A percentile compares a stretch with the other conserved stretches of the same genome.
Evolutionary conservation across 2,113 vertebrate species (phyloP).

Genomic region (Harpagus bidentatus): DNA sequence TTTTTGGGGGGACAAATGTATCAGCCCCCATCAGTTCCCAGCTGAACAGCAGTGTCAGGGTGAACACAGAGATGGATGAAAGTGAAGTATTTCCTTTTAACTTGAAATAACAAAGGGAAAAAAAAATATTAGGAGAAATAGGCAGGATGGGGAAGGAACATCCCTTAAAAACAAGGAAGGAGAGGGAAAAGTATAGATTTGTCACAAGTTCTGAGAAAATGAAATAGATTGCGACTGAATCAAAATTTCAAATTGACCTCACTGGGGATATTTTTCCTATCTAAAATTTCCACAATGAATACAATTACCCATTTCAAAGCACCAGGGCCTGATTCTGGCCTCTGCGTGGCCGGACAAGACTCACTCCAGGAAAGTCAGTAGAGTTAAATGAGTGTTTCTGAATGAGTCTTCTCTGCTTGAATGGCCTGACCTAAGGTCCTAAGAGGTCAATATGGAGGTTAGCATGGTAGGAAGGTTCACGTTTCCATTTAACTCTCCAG

Average conservation of each 20-base stretch:
- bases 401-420: not conserved
- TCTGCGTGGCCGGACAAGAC: not conserved
- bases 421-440: not conserved
- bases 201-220: not conserved
- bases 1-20: not conserved
- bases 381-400: not conserved
- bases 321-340: not conserved
- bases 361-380: not conserved
- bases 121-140: not conserved
- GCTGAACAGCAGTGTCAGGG: not conserved
- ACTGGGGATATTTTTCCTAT: not conserved
- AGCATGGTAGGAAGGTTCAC: not conserved
- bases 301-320: not conserved
- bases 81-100: not conserved
- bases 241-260: not conserved
- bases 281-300: not conserved
- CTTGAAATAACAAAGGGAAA: not conserved
- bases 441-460: not conserved
- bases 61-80: not conserved
- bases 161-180: not conserved
- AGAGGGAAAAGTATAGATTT: not conserved
- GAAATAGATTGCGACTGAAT: not conserved
- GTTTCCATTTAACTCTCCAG: not conserved
- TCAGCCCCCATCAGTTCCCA: not conserved
- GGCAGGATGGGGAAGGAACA: not conserved